Conservation (phyloP, 2,113 vertebrate species). For the Saguinus imperator region DNA sequence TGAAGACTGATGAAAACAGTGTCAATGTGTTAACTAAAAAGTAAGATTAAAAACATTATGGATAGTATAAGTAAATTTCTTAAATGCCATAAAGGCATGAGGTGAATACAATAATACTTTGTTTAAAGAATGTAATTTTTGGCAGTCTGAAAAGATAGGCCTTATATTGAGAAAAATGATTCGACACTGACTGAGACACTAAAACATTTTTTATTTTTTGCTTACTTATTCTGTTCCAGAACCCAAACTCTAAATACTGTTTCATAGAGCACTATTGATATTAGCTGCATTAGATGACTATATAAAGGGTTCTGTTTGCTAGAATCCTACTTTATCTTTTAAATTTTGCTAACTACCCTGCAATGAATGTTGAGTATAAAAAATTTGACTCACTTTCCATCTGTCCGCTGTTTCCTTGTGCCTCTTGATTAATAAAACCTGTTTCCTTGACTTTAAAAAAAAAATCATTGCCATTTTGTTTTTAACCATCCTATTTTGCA, state of each 20-base stretch:
- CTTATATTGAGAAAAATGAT: background rate
- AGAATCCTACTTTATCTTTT: background rate
- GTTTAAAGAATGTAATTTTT: background rate
- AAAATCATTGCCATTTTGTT: background rate
- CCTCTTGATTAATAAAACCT: background rate
- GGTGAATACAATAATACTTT: background rate
- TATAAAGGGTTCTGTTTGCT: background rate
- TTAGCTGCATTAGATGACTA: background rate
- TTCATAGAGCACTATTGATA: background rate
- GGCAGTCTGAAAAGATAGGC: background rate
- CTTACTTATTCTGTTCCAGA: background rate
- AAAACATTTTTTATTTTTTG: background rate
- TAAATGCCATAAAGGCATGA: background rate
- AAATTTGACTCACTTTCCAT: background rate
- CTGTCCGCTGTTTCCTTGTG: background rate
- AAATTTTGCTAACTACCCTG: background rate
- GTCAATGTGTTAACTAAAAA: background rate
- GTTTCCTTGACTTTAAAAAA: background rate
- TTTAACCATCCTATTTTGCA: background rate
- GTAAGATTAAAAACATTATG: background rate
- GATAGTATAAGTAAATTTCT: background rate
- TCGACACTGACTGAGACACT: background rate
- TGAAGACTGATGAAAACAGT: background rate
- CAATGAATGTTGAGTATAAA: background rate
- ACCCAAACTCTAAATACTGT: background rate